A percentile compares a stretch with the other conserved stretches of the same genome.
These are phyloP conservation scores for Puntigrus tetrazona DNA, from an alignment of 2,113 vertebrate genomes.

Conservation along the genomic window DNA sequence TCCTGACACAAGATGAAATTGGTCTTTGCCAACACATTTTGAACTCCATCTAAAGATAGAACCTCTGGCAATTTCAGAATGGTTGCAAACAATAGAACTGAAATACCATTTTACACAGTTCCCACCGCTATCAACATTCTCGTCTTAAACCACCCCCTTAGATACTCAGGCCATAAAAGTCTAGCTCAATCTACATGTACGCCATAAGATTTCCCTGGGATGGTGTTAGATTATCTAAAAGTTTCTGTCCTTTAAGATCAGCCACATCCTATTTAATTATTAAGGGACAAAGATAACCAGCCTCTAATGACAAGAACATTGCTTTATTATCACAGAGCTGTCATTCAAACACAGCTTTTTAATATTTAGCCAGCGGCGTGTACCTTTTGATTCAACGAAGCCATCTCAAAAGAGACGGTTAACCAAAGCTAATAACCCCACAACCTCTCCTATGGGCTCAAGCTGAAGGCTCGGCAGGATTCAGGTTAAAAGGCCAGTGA, in stretches of 20 bases:
- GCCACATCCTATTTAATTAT: constrained; percentile 10
- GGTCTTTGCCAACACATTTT: constrained; percentile 64
- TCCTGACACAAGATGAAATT: constrained; percentile 59
- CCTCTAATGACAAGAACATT: constrained; percentile 45
- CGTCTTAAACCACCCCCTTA: not conserved
- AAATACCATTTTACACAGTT: constrained; percentile 24
- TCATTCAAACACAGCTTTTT: constrained; percentile 24
- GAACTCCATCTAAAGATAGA: constrained; percentile 41
- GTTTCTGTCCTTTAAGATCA: constrained; percentile 22
- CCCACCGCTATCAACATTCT: not conserved
- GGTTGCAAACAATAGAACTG: not conserved
- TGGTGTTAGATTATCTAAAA: not conserved
- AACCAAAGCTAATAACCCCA: constrained; percentile 38
- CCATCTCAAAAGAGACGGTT: constrained; percentile 1
- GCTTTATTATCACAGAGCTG: constrained; percentile 35
- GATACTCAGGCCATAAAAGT: not conserved
- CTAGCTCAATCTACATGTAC: not conserved
- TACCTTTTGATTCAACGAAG: not conserved
- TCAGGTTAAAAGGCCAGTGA: not conserved
- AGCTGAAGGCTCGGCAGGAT: not conserved
- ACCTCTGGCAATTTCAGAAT: not conserved
- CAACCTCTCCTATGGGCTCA: not conserved
- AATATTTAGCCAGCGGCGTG: constrained; percentile 18
- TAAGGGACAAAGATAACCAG: constrained; percentile 18
- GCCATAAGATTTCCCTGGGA: not conserved